Percentiles rank a stretch among this genome's conserved stretches.
These are phyloP conservation scores for Notarius quadriscutis DNA, from an alignment of 2,113 vertebrate genomes.

Conservation along the genomic window DNA sequence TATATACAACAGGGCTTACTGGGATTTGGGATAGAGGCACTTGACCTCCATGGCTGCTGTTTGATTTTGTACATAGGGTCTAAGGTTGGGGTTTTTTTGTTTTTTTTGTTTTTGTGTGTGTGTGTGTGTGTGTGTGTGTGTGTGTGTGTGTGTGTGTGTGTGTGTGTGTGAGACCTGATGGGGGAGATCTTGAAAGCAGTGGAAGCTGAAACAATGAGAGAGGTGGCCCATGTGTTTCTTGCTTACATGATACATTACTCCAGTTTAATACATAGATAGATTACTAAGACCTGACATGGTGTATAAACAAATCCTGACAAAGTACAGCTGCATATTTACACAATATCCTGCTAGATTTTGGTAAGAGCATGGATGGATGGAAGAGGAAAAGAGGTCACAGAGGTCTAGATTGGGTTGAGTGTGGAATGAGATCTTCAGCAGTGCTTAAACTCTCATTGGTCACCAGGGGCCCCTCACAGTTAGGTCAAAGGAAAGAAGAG, in stretches of 20 bases:
- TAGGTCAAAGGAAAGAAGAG: slow-evolving; percentile 17
- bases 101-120: not conserved
- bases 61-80: not conserved
- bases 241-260: slow-evolving; percentile 18
- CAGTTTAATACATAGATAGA: slow-evolving; percentile 18
- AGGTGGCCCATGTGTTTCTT: slow-evolving; percentile 20
- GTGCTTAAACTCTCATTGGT: slow-evolving; percentile 9
- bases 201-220: slow-evolving; percentile 33
- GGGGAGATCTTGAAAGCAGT: not conserved
- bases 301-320: slow-evolving; percentile 29
- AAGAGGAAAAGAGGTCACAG: not conserved
- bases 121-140: not conserved
- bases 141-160: slow-evolving; percentile 20
- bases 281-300: slow-evolving; percentile 1
- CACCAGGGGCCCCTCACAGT: not conserved
- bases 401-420: not conserved
- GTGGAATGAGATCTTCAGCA: not conserved
- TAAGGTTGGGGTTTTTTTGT: not conserved
- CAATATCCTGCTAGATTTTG: not conserved
- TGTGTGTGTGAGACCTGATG: slow-evolving; percentile 5
- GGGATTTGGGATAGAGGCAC: slow-evolving; percentile 16
- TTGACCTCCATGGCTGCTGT: slow-evolving; percentile 25
- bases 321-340: slow-evolving; percentile 8
- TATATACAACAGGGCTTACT: not conserved
- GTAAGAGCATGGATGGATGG: not conserved